These are phyloP conservation scores for Rapana venosa DNA, from an alignment of 2,888 invertebrate species.

Conservation along the genomic window DNA sequence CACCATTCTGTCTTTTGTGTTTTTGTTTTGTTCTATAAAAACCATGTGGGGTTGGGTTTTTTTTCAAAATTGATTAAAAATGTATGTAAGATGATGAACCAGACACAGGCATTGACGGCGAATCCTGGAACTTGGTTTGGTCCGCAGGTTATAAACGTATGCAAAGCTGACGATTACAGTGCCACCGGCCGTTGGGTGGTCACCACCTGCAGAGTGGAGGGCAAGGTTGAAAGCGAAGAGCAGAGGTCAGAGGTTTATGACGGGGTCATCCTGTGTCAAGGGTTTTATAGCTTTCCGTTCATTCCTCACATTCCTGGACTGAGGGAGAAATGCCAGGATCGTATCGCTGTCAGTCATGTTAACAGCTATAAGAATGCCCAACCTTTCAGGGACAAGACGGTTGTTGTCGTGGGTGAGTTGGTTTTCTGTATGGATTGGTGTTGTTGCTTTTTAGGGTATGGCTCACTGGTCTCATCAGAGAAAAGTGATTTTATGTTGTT, in stretches of 20 bases:
- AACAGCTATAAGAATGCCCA: conserved; percentile 3
- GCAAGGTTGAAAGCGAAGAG: not conserved
- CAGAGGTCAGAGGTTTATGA: conserved; percentile 23
- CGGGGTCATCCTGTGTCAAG: conserved; percentile 46
- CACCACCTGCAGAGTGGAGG: not conserved
- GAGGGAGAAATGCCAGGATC: conserved; percentile 32
- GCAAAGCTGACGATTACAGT: conserved; percentile 8
- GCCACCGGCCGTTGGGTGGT: conserved; percentile 24
- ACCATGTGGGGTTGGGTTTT: no score
- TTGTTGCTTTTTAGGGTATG: no score
- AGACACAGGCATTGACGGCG: no score
- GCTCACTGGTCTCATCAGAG: no score
- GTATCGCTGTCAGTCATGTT: not conserved
- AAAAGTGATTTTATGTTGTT: no score
- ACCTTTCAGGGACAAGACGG: not conserved
- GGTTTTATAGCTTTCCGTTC: conserved; percentile 33
- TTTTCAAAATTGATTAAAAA: no score
- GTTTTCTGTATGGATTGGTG: not conserved
- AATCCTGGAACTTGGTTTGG: not conserved
- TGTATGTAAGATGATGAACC: no score
- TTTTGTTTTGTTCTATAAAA: no score
- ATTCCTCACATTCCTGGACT: conserved; percentile 46
- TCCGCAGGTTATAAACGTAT: conserved; percentile 11
- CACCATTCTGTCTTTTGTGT: no score
- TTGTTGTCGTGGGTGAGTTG: conserved; percentile 23